Evolutionary conservation across 2,797 vertebrate species (phyloP), one percentile per base, ranked within the genome.

Genomic region (Tapera naevia): DNA sequence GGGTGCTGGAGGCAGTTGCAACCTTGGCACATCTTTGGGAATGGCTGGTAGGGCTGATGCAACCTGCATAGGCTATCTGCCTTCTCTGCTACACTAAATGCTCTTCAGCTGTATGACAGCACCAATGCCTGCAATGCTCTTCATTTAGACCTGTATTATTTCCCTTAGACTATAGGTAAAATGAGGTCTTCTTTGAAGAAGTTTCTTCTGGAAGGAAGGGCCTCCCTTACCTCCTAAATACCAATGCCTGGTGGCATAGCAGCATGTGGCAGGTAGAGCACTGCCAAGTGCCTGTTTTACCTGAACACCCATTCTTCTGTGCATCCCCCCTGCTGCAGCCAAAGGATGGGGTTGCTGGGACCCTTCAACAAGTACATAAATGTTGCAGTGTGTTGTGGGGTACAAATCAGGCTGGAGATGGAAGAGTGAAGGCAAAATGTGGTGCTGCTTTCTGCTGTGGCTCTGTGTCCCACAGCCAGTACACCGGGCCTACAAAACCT

Each of bases 241-340:
- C 7, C 69, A 50, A 1, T 54, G 28, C 35, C 56, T 83, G 28
- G 33, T 2, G 3, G 51, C 51, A 82, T 58, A 85, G 82, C 57
- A 72, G 60, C 23, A 4, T 5, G 33, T 41, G 64, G 19, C 58
- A 80, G 56, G n/a, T 11, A 72, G 62, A 72, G 58, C 39, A 85
- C 90, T 83, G 43, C 69, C 35, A 65, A 48, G 28, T 30, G 39
- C 62, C 74, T 2, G 0, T 76, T 71, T 65, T 30, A 25, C 25
- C 46, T 23, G 30, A 46, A 45, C 4, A 3, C 17, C 32, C 27
- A 2, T 43, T 80, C 23, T 62, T 50, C 39, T 0, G 0, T 46
- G 22, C 41, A 32, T 72, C 19, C 23, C 17, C 1, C 0, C 9
- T 37, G 56, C 72, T 67, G 32, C 57, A 70, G 53, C 0, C 0